These are phyloP conservation scores for Portevinia maculata DNA, from an alignment of 2,888 invertebrate genomes.

Conservation along the genomic window DNA sequence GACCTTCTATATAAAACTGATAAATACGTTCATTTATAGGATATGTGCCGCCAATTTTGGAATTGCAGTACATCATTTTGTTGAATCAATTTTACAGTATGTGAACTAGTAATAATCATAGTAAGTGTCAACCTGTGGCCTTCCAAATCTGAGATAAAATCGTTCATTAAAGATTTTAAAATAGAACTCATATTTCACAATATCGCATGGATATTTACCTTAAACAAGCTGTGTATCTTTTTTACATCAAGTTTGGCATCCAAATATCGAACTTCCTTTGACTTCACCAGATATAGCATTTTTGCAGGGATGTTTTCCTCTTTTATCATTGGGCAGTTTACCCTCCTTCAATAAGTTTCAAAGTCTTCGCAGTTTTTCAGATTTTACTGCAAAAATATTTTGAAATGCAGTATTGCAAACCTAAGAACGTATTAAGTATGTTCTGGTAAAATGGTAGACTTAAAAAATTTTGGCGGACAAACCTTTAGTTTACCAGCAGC, in stretches of 20 bases:
- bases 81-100: too few relatives aligned
- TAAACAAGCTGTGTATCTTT: conserved; percentile 4
- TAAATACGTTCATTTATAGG: too few relatives aligned
- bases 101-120: too few relatives aligned
- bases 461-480: conserved; percentile 24
- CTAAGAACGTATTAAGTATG: conserved; percentile 1
- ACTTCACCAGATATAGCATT: conserved; percentile 13
- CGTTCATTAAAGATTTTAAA: conserved; percentile 19
- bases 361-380: conserved; percentile 38
- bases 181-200: conserved; percentile 28
- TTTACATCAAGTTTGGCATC: conserved; percentile 20
- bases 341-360: conserved; percentile 27
- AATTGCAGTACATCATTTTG: too few relatives aligned
- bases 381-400: conserved; percentile 36
- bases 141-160: conserved; percentile 17
- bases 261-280: conserved; percentile 21
- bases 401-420: conserved; percentile 36
- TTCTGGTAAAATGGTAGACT: conserved; percentile 24
- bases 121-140: too few relatives aligned
- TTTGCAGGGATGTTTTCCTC: conserved; percentile 14
- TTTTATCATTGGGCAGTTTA: conserved; percentile 17
- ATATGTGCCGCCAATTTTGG: too few relatives aligned
- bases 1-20: conserved; percentile 10
- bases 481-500: conserved; percentile 22
- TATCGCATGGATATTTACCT: not conserved